Conservation (phyloP, 2,113 vertebrate genomes). For the Periophthalmus modestus region DNA sequence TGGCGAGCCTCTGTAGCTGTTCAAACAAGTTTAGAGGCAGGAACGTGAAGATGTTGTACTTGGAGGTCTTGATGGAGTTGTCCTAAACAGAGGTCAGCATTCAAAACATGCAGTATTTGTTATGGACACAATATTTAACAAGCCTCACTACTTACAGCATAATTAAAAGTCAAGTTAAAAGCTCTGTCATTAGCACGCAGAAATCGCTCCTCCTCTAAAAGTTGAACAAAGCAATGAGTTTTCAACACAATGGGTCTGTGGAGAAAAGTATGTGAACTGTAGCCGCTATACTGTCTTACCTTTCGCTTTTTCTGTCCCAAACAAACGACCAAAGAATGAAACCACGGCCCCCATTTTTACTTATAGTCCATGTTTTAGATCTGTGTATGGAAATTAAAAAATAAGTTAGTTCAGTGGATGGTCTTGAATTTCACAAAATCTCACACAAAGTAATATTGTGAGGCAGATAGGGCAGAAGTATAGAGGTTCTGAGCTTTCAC, state of each 20-base stretch:
- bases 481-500: too few species aligned
- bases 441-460: too few species aligned
- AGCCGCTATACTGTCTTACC: conserved; percentile 67
- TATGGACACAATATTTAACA: not conserved
- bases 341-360: conserved; percentile 73
- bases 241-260: not conserved
- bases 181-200: conserved; percentile 87
- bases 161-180: conserved; percentile 83
- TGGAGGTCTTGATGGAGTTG: conserved; percentile 93
- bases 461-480: too few species aligned
- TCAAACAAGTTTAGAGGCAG: conserved; percentile 94
- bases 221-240: not conserved
- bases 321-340: conserved; percentile 71
- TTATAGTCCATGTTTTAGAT: conserved; percentile 68
- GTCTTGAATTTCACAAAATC: too few species aligned
- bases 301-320: conserved; percentile 63
- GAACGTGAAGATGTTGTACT: conserved; percentile 90
- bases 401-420: too few species aligned
- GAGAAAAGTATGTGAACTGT: not conserved
- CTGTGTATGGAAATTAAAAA: conserved; percentile 43
- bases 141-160: conserved; percentile 83
- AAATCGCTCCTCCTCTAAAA: conserved; percentile 81
- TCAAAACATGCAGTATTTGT: not conserved
- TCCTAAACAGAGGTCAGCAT: conserved; percentile 71
- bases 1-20: conserved; percentile 93